Conservation (phyloP, 2,113 vertebrate genomes). For the Otis tarda region DNA sequence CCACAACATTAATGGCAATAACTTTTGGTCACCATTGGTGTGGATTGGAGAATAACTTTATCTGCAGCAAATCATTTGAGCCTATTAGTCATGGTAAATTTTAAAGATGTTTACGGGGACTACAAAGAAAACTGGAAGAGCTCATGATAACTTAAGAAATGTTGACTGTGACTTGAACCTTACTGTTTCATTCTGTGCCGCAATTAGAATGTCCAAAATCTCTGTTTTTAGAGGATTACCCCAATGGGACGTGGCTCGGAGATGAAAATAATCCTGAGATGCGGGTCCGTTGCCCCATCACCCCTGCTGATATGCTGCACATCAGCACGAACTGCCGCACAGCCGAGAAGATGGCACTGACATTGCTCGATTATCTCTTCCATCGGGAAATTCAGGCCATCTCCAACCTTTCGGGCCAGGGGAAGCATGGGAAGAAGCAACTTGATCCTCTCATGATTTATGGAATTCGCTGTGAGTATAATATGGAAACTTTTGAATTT, state of each 20-base stretch:
- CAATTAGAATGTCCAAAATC: neutral
- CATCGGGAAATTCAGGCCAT: conserved; percentile 96
- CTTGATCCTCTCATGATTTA: conserved; percentile 98
- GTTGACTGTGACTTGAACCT: neutral
- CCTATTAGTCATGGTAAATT: neutral
- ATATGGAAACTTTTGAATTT: neutral
- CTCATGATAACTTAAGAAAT: rapidly evolving
- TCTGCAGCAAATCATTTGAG: neutral
- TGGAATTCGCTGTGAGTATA: conserved; percentile 92
- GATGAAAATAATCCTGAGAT: conserved; percentile 95
- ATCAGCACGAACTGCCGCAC: conserved; percentile 96
- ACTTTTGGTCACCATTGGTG: neutral
- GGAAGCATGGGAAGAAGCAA: conserved; percentile 97
- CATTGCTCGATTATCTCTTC: conserved; percentile 94
- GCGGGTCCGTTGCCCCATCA: conserved; percentile 93
- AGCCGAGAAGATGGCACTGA: conserved; percentile 96
- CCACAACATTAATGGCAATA: neutral
- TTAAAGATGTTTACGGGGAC: neutral
- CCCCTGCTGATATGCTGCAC: conserved; percentile 92
- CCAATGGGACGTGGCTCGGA: conserved; percentile 93
- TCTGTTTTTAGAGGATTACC: conserved; percentile 86
- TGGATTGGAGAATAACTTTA: neutral
- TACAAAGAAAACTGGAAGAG: neutral
- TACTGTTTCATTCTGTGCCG: neutral
- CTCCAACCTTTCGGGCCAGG: conserved; percentile 96